These are phyloP conservation scores for Umimayanthus kanabou DNA, from an alignment of 92 coral and sea anemone genomes.

Conservation along the genomic window DNA sequence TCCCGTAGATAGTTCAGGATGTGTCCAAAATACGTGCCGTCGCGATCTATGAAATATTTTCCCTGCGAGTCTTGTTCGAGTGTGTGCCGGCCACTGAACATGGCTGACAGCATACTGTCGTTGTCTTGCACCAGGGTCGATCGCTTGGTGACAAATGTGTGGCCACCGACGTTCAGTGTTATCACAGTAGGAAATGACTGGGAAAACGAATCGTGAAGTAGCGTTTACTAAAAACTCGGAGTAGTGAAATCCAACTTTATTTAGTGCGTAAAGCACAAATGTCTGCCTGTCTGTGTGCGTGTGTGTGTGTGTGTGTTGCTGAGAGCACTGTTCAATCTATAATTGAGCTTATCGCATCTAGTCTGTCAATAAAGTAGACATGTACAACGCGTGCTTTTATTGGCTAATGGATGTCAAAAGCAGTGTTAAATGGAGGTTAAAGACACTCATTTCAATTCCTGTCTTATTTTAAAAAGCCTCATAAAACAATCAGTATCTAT, in stretches of 20 bases:
- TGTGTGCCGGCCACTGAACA: constrained; percentile 90
- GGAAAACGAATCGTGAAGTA: background rate
- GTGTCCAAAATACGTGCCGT: constrained; percentile 78
- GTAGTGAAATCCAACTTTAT: background rate
- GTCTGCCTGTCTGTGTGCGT: too few relatives aligned
- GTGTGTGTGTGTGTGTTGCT: too few relatives aligned
- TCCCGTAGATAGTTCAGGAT: constrained; percentile 86
- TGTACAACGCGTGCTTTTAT: too few relatives aligned
- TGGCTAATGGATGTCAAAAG: too few relatives aligned
- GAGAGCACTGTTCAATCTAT: too few relatives aligned
- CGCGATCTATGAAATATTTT: constrained; percentile 90
- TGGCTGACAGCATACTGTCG: constrained; percentile 89
- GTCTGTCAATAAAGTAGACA: too few relatives aligned
- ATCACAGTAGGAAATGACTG: constrained; percentile 76
- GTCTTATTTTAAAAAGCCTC: too few relatives aligned
- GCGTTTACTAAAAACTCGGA: background rate
- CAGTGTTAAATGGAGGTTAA: too few relatives aligned
- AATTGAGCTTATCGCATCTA: too few relatives aligned
- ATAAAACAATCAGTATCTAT: too few relatives aligned
- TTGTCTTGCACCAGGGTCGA: constrained; percentile 80
- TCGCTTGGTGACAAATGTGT: constrained; percentile 76
- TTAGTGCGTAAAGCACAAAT: background rate
- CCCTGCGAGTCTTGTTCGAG: constrained; percentile 90
- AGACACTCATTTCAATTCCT: too few relatives aligned
- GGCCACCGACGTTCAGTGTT: constrained; percentile 89